phyloP scores from a whole-genome alignment of 2,797 vertebrate genomes.

The Anguilla anguilla region DNA sequence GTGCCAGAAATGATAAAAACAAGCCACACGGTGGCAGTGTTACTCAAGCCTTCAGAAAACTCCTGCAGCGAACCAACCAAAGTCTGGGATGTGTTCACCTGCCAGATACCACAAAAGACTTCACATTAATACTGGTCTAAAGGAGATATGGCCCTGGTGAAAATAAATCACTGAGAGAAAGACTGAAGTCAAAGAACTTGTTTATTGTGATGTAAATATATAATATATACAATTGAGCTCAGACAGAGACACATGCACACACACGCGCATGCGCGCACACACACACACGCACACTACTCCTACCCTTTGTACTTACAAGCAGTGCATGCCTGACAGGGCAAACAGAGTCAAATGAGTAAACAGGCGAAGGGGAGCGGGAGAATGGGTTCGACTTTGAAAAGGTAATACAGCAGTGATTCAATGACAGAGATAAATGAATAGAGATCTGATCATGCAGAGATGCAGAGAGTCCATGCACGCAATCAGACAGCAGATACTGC shows the following conservation, averaged over 20 bases:
- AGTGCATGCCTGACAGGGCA: background rate
- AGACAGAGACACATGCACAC: background rate
- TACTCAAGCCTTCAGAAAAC: background rate
- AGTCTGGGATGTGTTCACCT: background rate
- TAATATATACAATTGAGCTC: conserved; percentile 18
- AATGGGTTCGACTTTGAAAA: background rate
- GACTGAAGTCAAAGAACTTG: conserved; percentile 4
- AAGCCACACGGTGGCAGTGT: conserved; percentile 2
- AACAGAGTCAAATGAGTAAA: background rate
- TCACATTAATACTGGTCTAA: background rate
- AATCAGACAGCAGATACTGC: conserved; percentile 20
- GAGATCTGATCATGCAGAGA: conserved; percentile 4
- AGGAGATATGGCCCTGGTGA: too few species aligned
- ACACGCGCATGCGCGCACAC: background rate
- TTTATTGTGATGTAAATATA: conserved; percentile 34
- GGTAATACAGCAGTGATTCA: background rate
- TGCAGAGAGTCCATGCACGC: conserved; percentile 27
- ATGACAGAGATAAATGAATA: background rate
- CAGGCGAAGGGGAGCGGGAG: background rate
- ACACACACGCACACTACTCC: background rate
- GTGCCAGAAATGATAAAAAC: background rate
- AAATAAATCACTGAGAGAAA: background rate
- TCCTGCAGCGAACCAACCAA: background rate
- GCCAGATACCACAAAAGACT: background rate
- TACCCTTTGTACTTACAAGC: background rate